Conservation (phyloP, 2,113 vertebrate genomes). For the Sturnus vulgaris region DNA sequence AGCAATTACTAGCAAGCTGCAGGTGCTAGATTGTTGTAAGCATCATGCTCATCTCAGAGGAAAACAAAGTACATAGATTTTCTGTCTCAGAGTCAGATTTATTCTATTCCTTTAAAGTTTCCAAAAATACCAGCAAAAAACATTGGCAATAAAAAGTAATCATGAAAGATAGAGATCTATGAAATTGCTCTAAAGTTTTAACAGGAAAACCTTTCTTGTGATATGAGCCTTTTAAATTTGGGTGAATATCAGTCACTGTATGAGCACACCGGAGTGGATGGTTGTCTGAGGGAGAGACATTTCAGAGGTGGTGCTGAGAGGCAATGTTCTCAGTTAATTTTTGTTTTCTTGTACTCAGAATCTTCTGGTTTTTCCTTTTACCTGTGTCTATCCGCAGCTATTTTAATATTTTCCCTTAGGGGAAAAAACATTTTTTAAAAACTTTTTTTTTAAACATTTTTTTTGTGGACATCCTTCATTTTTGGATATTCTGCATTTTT, state of each 20-base stretch:
- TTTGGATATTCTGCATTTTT: background rate
- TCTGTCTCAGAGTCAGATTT: background rate
- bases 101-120: background rate
- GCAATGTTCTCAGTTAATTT: background rate
- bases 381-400: background rate
- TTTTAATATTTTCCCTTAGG: background rate
- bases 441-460: background rate
- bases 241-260: background rate
- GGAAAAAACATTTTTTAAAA: no score
- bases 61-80: conserved; percentile 22
- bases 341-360: background rate
- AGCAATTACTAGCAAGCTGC: background rate
- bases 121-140: background rate
- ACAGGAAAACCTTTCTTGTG: background rate
- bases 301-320: background rate
- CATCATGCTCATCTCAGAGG: background rate
- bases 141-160: background rate
- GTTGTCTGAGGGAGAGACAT: background rate
- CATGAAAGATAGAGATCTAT: background rate
- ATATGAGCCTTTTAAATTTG: background rate
- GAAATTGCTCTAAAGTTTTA: background rate
- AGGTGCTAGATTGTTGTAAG: background rate
- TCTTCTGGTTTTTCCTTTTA: background rate
- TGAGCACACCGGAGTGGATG: background rate
- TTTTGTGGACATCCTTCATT: background rate